Evolutionary conservation across 1,140 invertebrate genomes (phyloP).

Genomic region (Lucilia sericata): DNA sequence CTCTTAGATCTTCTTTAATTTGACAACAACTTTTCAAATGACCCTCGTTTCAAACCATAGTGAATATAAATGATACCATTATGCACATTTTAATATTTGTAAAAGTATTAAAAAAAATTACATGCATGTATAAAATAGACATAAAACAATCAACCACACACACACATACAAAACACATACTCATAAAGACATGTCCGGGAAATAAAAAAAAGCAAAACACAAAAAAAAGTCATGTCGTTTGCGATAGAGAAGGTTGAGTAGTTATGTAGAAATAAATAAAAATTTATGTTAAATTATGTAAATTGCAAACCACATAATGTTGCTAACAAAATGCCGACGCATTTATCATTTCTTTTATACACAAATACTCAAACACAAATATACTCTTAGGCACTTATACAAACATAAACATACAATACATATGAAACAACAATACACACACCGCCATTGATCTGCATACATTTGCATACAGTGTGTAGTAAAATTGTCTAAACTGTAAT

Average conservation of each 20-base stretch:
- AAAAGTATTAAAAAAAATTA: background rate
- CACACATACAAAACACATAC: too few relatives aligned
- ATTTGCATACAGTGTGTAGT: conserved; percentile 18
- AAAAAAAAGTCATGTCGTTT: background rate
- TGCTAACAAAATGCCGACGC: conserved; percentile 31
- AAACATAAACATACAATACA: background rate
- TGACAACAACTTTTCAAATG: too few relatives aligned
- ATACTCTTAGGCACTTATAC: conserved; percentile 25
- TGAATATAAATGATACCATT: background rate
- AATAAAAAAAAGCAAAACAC: background rate
- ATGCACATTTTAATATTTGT: conserved; percentile 15
- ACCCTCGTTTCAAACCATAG: background rate
- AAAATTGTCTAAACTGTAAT: background rate
- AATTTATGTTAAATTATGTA: conserved; percentile 36
- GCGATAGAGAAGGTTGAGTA: background rate
- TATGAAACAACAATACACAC: too few relatives aligned
- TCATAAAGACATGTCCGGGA: background rate
- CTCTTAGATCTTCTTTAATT: too few relatives aligned
- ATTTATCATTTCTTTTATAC: conserved; percentile 40
- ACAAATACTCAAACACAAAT: background rate
- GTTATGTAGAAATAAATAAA: conserved; percentile 12
- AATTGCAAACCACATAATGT: conserved; percentile 36
- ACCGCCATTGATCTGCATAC: background rate
- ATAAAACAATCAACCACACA: background rate
- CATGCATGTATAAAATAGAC: background rate